A percentile compares a stretch with the other conserved stretches of the same genome.
Conservation (phyloP, 2,113 vertebrate species). For the Hyaena hyaena region DNA sequence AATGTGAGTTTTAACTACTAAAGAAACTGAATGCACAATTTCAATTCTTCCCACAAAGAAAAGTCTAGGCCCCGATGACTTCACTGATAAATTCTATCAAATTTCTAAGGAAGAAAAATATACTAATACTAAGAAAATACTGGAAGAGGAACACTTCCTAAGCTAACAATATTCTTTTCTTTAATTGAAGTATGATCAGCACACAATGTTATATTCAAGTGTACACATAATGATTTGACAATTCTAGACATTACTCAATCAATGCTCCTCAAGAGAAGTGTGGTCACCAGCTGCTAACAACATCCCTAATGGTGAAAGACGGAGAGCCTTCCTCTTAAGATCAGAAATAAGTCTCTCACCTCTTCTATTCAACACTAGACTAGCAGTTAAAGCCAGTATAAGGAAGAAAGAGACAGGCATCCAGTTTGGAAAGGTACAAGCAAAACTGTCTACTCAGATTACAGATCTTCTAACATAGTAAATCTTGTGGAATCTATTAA, state of each 20-base stretch:
- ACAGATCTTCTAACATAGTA: not conserved
- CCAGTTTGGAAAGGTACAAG: not conserved
- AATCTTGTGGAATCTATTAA: not conserved
- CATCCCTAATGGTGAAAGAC: not conserved
- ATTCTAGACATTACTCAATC: not conserved
- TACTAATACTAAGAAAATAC: not conserved
- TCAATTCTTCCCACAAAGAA: conserved; percentile 30
- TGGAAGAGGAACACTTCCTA: not conserved
- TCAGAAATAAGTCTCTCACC: not conserved
- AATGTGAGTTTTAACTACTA: not conserved
- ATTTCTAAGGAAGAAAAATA: conserved; percentile 29
- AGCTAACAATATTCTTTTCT: not conserved
- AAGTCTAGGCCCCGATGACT: not conserved
- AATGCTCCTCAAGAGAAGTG: not conserved
- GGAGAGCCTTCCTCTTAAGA: not conserved
- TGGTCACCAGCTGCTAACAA: not conserved
- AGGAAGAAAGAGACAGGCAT: not conserved
- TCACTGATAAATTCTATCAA: not conserved
- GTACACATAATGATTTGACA: not conserved
- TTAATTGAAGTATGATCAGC: not conserved
- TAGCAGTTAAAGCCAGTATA: not conserved
- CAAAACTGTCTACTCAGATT: not conserved
- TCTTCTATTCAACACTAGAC: not conserved
- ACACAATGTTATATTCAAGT: not conserved
- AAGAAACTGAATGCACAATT: conserved; percentile 19